Base-by-base conservation (phyloP, 1,140 invertebrate genomes). In the Hylaeus anthracinus region DNA sequence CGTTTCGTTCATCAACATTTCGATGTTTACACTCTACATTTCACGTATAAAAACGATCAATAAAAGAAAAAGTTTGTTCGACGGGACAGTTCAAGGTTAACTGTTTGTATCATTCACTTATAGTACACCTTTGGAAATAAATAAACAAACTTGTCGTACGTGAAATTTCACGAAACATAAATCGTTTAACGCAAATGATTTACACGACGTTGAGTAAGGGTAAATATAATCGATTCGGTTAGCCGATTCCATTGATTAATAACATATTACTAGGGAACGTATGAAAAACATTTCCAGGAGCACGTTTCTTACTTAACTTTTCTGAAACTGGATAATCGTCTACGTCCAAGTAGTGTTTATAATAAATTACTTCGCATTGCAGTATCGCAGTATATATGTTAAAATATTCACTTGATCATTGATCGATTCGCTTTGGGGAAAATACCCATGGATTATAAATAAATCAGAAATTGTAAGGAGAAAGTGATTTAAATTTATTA, bases 291-390 rank as follows among this genome's bases (percentile, higher is more conserved):
- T 26, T 66, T 9, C 15, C 8, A 2, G 6, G n/a, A 66, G n/a
- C 41, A 45, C 9, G 26, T 43, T 45, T 65, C 2, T 12, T 26
- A 63, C 4, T 51, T 39, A 63, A 4, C 37, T 41, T 41, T 12
- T 9, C 15, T 64, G 14, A 43, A 64, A 64, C 39, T 15, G 5
- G 14, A 26, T 3, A 8, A 14, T 8, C 8, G 45, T 8, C 8
- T 12, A 1, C 26, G 12, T 41, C 3, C 41, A 5, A 58, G 51
- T 65, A 43, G 5, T 41, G 6, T 41, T 48, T 0, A 3, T 12
- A 15, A 65, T n/a, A 65, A 55, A 56, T n/a, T 65, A 43, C 45
- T 56, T 74, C 71, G 63, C 78, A 60, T 66, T 72, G 63, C 53
- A 53, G 51, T 55, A 79, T 41, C 0, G 9, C 1, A 5, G 48